Evolutionary conservation across 2,888 invertebrate species (phyloP), one percentile per base, ranked within the genome.

Genomic region (Cenopis cana): DNA sequence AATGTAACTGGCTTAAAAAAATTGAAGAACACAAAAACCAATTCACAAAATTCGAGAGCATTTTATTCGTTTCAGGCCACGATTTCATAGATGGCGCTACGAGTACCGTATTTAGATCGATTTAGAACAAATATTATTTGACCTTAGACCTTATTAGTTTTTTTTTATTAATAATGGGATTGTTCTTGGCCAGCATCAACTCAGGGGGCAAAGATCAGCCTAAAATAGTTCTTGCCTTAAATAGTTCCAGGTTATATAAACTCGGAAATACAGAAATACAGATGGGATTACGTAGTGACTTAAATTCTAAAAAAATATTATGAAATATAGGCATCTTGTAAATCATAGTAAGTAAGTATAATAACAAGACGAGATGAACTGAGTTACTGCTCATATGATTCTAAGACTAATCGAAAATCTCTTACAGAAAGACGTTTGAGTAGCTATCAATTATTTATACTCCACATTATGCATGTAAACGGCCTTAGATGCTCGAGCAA

Each of bases 391-490:
- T 54, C 0, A 24, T 55, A 12, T 2, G 12, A 55, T 9, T 36
- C 38, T 57, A 38, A 36, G 33, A 33, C 33, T 10, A 14, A 38
- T 36, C 36, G 6, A 29, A 60, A 18, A 20, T 33, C 68, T 74
- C 71, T 74, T 69, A 76, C 76, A 76, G 73, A 70, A 72, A 78
- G 81, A 80, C 79, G 76, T 78, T 81, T 78, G 24, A 24, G 24
- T 24, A 24, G 24, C 2, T 24, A 87, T 85, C 84, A 77, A 74
- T 76, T 77, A 85, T 82, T 5, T 1, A 0, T 33, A 81, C 80
- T 75, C 68, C 81, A 81, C 81, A 86, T 89, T 86, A 89, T 87
- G 85, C 83, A 88, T 88, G 85, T 82, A 85, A 87, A 88, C 86
- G 81, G 80, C 85, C 81, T 84, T 85, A 83, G 86, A 85, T 87